phyloP scores from a whole-genome alignment of 2,888 invertebrate genomes.

The Acanthopleura granulata region DNA sequence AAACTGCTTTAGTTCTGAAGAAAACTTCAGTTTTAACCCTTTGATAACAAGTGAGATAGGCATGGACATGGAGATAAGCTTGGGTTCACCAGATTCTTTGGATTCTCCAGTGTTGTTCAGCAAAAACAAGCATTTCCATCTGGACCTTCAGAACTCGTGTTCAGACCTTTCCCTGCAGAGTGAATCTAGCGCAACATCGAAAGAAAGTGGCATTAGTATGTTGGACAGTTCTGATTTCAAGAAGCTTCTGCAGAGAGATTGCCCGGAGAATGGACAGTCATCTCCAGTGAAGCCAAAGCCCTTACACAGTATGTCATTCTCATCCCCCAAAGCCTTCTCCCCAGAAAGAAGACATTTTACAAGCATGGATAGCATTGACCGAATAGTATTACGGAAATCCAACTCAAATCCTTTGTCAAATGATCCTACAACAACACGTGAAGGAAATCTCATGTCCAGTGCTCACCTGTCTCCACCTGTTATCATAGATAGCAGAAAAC shows the following conservation, averaged over 20 bases:
- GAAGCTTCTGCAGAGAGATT: background rate
- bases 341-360: background rate
- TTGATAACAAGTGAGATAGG: background rate
- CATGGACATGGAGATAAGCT: background rate
- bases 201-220: conserved; percentile 1
- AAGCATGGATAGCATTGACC: background rate
- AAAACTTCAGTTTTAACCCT: background rate
- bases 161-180: conserved; percentile 4
- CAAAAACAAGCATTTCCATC: background rate
- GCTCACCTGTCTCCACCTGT: conserved; percentile 26
- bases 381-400: background rate
- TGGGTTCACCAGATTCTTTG: conserved; percentile 2
- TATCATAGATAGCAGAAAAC: conserved; percentile 28
- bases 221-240: background rate
- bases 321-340: background rate
- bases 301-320: background rate
- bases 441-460: background rate
- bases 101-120: background rate
- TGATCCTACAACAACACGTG: background rate
- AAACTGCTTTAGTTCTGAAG: background rate
- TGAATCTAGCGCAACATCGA: background rate
- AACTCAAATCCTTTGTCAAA: background rate
- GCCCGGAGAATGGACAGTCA: background rate
- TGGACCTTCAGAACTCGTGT: conserved; percentile 8
- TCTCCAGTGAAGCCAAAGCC: background rate